Percentiles rank a stretch among this genome's conserved stretches.
These are phyloP conservation scores for Corynorhinus townsendii DNA, from an alignment of 2,113 vertebrate genomes.

Conservation along the genomic window DNA sequence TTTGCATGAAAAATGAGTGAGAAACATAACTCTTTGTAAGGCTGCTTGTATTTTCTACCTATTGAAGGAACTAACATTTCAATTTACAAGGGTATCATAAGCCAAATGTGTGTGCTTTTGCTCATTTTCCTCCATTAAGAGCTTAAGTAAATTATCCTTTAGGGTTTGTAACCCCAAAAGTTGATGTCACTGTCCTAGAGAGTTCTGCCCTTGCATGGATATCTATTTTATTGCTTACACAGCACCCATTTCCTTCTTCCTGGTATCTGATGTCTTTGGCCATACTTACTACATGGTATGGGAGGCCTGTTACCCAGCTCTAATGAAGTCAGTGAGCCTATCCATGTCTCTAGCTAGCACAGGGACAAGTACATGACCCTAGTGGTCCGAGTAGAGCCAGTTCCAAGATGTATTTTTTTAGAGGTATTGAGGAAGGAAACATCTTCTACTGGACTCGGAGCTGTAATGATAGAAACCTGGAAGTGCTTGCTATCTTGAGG, in stretches of 20 bases:
- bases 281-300: background rate
- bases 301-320: background rate
- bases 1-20: constrained; percentile 1
- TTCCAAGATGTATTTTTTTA: background rate
- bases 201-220: background rate
- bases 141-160: background rate
- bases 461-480: background rate
- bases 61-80: background rate
- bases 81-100: background rate
- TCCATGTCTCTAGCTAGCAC: background rate
- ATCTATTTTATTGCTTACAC: background rate
- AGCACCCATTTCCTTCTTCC: background rate
- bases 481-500: background rate
- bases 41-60: background rate
- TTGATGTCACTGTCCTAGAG: background rate
- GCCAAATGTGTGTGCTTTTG: background rate
- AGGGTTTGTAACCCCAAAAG: background rate
- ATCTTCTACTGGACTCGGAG: background rate
- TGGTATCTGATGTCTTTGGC: background rate
- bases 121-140: background rate
- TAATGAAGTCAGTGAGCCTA: background rate
- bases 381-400: background rate
- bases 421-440: background rate
- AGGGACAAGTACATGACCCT: background rate
- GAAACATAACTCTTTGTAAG: background rate